phyloP scores from a whole-genome alignment of 1,140 invertebrate genomes.

The Brachionus koreanus region DNA sequence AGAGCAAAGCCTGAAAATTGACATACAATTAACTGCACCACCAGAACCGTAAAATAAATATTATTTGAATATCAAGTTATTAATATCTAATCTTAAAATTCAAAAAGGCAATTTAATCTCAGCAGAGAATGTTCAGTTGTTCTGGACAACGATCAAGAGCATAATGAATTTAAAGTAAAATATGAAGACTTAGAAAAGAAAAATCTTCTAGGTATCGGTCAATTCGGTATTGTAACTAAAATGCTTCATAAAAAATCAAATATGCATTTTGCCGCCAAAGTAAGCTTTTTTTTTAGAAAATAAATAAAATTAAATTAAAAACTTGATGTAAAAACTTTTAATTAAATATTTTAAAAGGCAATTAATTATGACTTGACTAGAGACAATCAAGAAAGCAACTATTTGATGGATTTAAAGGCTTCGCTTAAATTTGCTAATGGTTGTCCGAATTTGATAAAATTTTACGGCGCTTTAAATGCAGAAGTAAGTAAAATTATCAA shows the following conservation, averaged over 20 bases:
- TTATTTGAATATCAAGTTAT: neutral
- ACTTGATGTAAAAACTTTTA: no score
- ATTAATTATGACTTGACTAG: neutral
- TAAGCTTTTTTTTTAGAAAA: neutral
- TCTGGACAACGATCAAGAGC: neutral
- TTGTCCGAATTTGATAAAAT: neutral
- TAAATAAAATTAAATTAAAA: neutral
- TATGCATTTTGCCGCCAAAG: slow-evolving; percentile 13
- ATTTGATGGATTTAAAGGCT: neutral
- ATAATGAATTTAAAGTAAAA: neutral
- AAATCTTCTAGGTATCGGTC: neutral
- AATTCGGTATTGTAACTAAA: slow-evolving; percentile 24
- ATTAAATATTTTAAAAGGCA: neutral
- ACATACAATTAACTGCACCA: neutral
- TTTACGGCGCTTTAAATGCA: slow-evolving; percentile 1
- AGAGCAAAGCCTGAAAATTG: neutral
- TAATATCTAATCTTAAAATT: neutral
- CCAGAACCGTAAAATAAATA: neutral
- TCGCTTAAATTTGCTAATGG: neutral
- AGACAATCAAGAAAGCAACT: neutral
- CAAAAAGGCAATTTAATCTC: neutral
- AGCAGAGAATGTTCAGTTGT: neutral
- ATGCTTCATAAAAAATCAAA: slow-evolving; percentile 20
- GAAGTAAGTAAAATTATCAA: neutral
- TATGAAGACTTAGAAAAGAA: neutral